Percentiles rank a stretch among this genome's conserved stretches.
These are phyloP conservation scores for Rhagium mordax DNA, from an alignment of 2,888 invertebrate species.

Conservation along the genomic window DNA sequence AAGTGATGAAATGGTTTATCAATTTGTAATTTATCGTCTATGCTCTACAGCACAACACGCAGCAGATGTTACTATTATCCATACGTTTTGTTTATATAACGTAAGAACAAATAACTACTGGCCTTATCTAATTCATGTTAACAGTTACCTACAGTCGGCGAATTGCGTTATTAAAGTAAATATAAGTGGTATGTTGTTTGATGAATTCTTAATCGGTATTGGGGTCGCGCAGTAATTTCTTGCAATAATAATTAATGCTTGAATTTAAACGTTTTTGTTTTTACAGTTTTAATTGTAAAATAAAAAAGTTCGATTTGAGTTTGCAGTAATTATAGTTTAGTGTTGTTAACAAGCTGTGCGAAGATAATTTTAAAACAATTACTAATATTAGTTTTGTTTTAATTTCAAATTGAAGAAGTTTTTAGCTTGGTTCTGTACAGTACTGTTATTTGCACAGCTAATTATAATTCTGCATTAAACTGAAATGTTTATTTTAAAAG, in stretches of 20 bases:
- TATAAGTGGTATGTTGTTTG: background rate
- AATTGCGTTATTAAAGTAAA: background rate
- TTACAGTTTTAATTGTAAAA: background rate
- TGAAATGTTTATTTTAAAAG: background rate
- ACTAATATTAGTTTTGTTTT: background rate
- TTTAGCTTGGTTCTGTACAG: background rate
- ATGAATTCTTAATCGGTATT: background rate
- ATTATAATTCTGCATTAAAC: background rate
- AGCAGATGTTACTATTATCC: conserved; percentile 25
- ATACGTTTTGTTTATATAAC: conserved; percentile 20
- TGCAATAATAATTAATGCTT: background rate
- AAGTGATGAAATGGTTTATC: conserved; percentile 19
- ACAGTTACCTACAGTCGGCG: background rate
- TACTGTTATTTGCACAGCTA: background rate
- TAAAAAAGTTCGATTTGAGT: background rate
- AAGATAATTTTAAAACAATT: background rate
- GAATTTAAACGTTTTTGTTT: background rate
- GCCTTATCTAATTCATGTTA: background rate
- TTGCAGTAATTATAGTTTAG: background rate
- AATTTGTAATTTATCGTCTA: conserved; percentile 10
- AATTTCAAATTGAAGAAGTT: background rate
- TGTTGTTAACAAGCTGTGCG: background rate
- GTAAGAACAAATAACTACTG: conserved; percentile 3
- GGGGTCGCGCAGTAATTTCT: background rate
- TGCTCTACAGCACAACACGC: conserved; percentile 8